Evolutionary conservation across 2,888 invertebrate genomes (phyloP).

Genomic region (Eretmocerus hayati): DNA sequence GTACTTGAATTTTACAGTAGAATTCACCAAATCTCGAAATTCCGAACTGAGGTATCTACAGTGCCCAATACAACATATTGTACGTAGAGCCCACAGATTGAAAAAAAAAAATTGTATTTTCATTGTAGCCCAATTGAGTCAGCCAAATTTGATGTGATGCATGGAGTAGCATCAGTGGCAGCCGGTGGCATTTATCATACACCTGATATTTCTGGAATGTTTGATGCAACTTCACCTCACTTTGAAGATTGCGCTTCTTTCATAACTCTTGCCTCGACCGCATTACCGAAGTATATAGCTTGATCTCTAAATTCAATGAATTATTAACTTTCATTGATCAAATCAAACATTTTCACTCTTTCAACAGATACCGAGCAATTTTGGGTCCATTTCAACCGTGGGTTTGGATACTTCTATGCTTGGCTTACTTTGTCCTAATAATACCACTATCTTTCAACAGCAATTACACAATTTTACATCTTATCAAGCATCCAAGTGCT

Average conservation of each 20-base stretch:
- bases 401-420: conserved; percentile 68
- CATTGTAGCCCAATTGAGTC: conserved; percentile 56
- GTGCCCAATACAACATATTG: no score
- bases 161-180: conserved; percentile 59
- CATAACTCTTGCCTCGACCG: conserved; percentile 69
- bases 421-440: conserved; percentile 65
- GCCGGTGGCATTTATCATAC: conserved; percentile 68
- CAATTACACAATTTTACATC: conserved; percentile 62
- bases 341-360: not conserved
- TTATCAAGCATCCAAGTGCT: conserved; percentile 63
- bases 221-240: conserved; percentile 61
- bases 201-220: conserved; percentile 45
- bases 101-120: no score
- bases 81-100: no score
- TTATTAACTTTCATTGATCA: no score
- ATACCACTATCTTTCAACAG: conserved; percentile 66
- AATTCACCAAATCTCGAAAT: conserved; percentile 63
- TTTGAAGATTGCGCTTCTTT: conserved; percentile 72
- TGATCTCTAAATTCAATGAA: not conserved
- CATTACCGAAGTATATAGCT: conserved; percentile 61
- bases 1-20: conserved; percentile 65
- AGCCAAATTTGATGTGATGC: conserved; percentile 52
- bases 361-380: conserved; percentile 67
- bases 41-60: no score
- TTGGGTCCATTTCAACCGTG: conserved; percentile 78